Conservation (phyloP, 2,113 vertebrate species). For the Athene cunicularia region DNA sequence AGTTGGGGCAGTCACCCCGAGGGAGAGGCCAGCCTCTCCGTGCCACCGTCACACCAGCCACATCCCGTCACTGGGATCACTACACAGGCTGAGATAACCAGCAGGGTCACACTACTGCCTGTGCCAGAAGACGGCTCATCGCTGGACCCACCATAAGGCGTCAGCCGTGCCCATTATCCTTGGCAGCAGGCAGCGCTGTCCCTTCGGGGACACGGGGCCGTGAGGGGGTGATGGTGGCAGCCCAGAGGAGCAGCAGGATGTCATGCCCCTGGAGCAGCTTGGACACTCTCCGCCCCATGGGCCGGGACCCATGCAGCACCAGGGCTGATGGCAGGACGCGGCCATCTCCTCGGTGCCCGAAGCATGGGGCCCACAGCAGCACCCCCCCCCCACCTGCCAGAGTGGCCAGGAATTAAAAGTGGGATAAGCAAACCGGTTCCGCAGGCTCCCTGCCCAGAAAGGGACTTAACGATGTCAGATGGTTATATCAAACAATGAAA, state of each 20-base stretch:
- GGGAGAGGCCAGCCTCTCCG: background rate
- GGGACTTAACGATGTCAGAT: background rate
- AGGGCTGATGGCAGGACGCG: background rate
- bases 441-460: background rate
- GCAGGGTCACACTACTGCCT: rapidly evolving
- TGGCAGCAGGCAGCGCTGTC: too few relatives aligned
- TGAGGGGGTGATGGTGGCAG: background rate
- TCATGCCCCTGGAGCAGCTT: rapidly evolving
- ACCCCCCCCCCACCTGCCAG: background rate
- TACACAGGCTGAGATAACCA: background rate
- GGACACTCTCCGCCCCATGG: rapidly evolving
- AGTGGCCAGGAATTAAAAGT: background rate
- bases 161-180: rapidly evolving
- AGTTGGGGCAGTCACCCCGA: rapidly evolving
- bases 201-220: background rate
- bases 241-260: background rate
- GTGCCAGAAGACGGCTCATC: background rate
- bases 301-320: rapidly evolving
- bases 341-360: background rate
- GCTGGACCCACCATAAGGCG: background rate
- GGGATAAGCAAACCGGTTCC: background rate
- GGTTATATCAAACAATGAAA: background rate
- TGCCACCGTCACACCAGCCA: rapidly evolving
- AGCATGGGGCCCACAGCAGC: background rate
- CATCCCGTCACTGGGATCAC: background rate